Base-by-base conservation (phyloP, 2,888 invertebrate species). In the Drosophila basisetae region DNA sequence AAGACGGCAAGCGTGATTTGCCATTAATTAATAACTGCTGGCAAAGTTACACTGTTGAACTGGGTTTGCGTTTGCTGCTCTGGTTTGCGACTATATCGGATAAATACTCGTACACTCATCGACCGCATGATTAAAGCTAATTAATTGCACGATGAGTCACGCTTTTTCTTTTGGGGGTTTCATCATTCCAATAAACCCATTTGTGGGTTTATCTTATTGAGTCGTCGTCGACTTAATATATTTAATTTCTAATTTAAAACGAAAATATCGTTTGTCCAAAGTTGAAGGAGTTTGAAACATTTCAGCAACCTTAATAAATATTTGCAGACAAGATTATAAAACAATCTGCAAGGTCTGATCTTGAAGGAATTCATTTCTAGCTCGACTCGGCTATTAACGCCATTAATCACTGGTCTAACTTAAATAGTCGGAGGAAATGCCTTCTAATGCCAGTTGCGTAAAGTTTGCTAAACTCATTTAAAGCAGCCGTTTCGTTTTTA, bases 11-110 rank as follows among this genome's bases (percentile, higher is more conserved):
- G 55, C 31, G 50, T 53, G 62, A 56, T 74, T 69, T 78, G 68
- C 68, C 83, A 69, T 33, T 59, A 80, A 83, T 84, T 84, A 84
- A 82, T 80, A 73, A 72, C 55, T 43, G 68, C 16, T 50, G 30
- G 39, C 41, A 65, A 22, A 30, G 49, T 30, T 55, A n/a, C 62
- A 28, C 37, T 39, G 49, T 11, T 39, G 59, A 35, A 53, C 55
- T 56, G 2, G 30, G 72, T 65, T 56, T 72, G 64, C 66, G 66
- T 72, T 72, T 76, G 78, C 66, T 71, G 55, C 50, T 70, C 30
- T 25, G 25, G 5, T 47, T 47, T 18, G 60, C 22, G 4, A 31
- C 16, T 31, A 3, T 22, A 28, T 16, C 47, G 47, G 18, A 35
- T 6, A 37, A 43, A 33, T 9, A n/a, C n/a, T n/a, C n/a, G n/a